These are phyloP conservation scores for Diploscapter pachys DNA, from an alignment of 1,140 invertebrate genomes.

Conservation along the genomic window DNA sequence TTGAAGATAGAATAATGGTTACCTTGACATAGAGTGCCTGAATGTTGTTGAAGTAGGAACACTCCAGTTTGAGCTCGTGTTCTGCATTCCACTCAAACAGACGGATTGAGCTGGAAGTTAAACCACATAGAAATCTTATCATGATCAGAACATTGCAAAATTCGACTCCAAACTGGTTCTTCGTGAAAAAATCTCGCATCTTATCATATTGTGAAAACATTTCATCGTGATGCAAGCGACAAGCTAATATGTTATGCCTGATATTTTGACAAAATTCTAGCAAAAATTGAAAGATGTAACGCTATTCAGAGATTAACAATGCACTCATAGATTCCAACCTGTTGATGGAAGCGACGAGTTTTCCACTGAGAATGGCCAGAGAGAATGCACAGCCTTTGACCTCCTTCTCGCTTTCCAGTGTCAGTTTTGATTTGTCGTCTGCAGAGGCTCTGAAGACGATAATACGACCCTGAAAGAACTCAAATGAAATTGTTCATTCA, in stretches of 20 bases:
- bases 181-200: no score
- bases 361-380: constrained; percentile 74
- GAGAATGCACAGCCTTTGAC: constrained; percentile 61
- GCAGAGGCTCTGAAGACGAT: constrained; percentile 85
- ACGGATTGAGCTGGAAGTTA: constrained; percentile 71
- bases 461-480: constrained; percentile 69
- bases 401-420: constrained; percentile 87
- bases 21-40: constrained; percentile 88
- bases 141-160: background rate
- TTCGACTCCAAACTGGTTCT: background rate
- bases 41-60: constrained; percentile 95
- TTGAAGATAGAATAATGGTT: constrained; percentile 63
- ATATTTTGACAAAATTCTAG: no score
- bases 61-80: constrained; percentile 88
- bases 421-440: constrained; percentile 48
- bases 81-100: constrained; percentile 95
- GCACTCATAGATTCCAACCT: constrained; percentile 57
- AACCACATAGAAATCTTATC: background rate
- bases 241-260: no score
- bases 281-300: no score
- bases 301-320: background rate
- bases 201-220: no score
- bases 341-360: constrained; percentile 89
- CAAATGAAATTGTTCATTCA: background rate
- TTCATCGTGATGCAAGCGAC: no score